These are phyloP conservation scores for Graptemys geographica DNA, from an alignment of 2,797 vertebrate species.

Conservation along the genomic window DNA sequence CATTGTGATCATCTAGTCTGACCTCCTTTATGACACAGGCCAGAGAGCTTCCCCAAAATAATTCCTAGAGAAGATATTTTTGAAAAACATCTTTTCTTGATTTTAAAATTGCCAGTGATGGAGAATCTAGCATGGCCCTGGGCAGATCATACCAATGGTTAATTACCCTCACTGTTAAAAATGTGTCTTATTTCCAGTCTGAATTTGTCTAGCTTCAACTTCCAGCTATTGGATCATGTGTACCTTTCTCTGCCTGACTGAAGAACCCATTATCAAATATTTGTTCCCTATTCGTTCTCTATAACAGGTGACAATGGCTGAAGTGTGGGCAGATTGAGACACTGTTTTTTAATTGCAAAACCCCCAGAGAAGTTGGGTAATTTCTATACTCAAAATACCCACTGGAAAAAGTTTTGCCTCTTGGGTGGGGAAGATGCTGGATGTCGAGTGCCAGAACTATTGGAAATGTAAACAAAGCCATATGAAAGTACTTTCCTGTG, in stretches of 20 bases:
- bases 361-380: not conserved
- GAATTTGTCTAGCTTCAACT: not conserved
- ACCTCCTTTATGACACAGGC: too few relatives aligned
- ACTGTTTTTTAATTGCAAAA: not conserved
- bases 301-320: not conserved
- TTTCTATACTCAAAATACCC: not conserved
- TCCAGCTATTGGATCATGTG: not conserved
- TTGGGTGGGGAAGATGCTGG: not conserved
- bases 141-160: not conserved
- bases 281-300: not conserved
- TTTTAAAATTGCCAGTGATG: not conserved
- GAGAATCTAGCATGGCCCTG: not conserved
- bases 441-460: not conserved
- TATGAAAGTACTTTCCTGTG: not conserved
- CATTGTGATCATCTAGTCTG: not conserved
- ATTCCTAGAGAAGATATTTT: not conserved
- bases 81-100: not conserved
- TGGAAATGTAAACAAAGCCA: not conserved
- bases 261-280: not conserved
- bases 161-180: not conserved
- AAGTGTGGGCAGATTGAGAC: not conserved
- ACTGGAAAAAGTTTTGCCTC: not conserved
- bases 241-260: not conserved
- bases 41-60: not conserved
- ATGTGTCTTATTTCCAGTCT: not conserved